A percentile compares a stretch with the other conserved stretches of the same genome.
These are phyloP conservation scores for Neodontobutis hainanensis DNA, from an alignment of 2,113 vertebrate genomes.

Conservation along the genomic window DNA sequence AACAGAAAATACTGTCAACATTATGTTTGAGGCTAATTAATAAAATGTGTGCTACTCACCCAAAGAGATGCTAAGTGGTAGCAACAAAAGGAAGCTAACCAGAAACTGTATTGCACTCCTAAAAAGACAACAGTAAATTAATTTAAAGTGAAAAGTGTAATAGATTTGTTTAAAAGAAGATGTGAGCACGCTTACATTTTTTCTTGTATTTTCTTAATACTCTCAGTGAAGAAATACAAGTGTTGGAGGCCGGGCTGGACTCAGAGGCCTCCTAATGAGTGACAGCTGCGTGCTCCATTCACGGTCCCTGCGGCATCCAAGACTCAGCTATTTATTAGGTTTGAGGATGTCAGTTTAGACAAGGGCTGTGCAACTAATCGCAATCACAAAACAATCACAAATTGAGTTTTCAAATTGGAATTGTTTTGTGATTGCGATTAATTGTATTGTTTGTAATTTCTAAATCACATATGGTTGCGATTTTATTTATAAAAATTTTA, in stretches of 20 bases:
- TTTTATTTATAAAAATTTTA: too few species aligned
- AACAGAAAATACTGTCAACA: neutral
- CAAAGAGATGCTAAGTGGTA: slow-evolving; percentile 27
- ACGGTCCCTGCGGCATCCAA: slow-evolving; percentile 10
- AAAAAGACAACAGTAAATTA: neutral
- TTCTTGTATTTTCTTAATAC: slow-evolving; percentile 47
- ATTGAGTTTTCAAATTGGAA: too few species aligned
- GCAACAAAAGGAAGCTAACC: slow-evolving; percentile 39
- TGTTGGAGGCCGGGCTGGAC: neutral
- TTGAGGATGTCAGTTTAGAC: too few species aligned
- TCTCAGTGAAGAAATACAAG: slow-evolving; percentile 1
- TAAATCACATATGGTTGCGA: too few species aligned
- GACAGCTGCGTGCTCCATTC: slow-evolving; percentile 51
- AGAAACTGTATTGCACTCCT: slow-evolving; percentile 47
- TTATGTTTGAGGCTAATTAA: too few species aligned
- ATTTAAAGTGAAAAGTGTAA: too few species aligned
- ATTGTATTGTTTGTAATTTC: too few species aligned
- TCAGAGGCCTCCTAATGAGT: slow-evolving; percentile 37
- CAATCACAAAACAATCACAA: too few species aligned
- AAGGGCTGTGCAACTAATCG: too few species aligned
- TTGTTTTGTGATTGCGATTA: too few species aligned
- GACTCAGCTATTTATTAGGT: too few species aligned
- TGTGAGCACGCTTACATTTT: neutral
- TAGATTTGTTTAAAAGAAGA: neutral
- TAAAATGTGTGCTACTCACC: slow-evolving; percentile 45